Conservation (phyloP, 35 echinoderm and acorn worm species). For the Ptychodera flava region DNA sequence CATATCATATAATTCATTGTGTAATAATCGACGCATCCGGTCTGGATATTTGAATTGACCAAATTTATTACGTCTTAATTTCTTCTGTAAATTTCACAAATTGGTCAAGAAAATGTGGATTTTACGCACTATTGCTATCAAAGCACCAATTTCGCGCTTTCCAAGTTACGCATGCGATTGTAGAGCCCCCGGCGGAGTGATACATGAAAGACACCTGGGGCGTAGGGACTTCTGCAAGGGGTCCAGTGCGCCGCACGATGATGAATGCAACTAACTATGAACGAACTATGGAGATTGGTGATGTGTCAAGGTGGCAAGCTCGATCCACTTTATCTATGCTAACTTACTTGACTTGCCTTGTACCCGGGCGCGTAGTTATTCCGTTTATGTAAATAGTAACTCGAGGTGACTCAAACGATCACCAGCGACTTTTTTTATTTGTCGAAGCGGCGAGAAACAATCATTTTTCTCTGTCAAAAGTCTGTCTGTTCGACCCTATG, state of each 20-base stretch:
- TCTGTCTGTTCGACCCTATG: too few relatives aligned
- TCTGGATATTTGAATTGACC: too few relatives aligned
- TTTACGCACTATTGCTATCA: neutral
- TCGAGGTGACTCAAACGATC: neutral
- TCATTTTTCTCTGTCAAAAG: neutral
- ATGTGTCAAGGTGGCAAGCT: neutral
- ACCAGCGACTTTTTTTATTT: neutral
- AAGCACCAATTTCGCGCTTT: neutral
- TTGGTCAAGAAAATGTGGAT: neutral
- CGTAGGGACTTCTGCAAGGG: neutral
- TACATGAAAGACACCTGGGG: neutral
- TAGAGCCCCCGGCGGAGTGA: neutral
- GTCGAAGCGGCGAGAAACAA: neutral
- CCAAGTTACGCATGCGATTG: too few relatives aligned
- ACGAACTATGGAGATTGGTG: neutral
- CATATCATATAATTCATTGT: too few relatives aligned
- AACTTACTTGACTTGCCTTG: neutral
- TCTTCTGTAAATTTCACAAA: too few relatives aligned
- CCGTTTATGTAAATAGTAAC: neutral
- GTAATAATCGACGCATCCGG: too few relatives aligned
- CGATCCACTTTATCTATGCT: neutral
- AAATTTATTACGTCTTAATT: too few relatives aligned
- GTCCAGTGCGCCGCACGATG: neutral
- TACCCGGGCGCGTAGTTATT: neutral
- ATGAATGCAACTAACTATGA: neutral